Evolutionary conservation across 1,140 invertebrate species (phyloP).

Genomic region (Macrosteles quadrilineatus): DNA sequence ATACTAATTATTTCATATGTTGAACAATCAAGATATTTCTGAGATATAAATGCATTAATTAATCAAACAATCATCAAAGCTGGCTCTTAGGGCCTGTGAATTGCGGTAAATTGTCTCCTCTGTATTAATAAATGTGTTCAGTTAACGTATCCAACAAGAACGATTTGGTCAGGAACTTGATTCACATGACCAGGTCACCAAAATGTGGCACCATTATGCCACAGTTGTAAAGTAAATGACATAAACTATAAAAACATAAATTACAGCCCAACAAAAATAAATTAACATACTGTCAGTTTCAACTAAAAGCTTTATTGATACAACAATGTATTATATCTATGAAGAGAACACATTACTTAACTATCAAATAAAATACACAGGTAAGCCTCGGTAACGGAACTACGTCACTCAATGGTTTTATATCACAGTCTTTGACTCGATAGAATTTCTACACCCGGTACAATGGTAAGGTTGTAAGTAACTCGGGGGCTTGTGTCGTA

Average conservation of each 20-base stretch:
- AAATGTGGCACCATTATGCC: too few relatives aligned
- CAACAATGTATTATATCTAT: neutral
- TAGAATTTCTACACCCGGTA: neutral
- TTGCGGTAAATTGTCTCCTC: too few relatives aligned
- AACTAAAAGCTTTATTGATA: slow-evolving; percentile 15
- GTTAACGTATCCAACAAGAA: too few relatives aligned
- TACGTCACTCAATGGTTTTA: slow-evolving; percentile 5
- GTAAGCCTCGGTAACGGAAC: neutral
- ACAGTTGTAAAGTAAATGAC: too few relatives aligned
- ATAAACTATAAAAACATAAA: neutral
- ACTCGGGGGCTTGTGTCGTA: neutral
- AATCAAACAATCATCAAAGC: too few relatives aligned
- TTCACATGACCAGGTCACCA: too few relatives aligned
- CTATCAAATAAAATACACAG: neutral
- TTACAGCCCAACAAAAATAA: neutral
- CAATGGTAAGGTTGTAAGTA: neutral
- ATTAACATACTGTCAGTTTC: neutral
- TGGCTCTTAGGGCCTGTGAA: too few relatives aligned
- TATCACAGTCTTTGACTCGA: neutral
- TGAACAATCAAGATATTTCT: too few relatives aligned
- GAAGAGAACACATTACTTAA: slow-evolving; percentile 1
- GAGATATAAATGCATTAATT: too few relatives aligned
- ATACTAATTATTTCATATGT: too few relatives aligned
- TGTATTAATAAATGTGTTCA: too few relatives aligned
- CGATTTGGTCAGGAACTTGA: too few relatives aligned